Evolutionary conservation across 2,797 vertebrate species (phyloP).

Genomic region (Aythya fuligula): DNA sequence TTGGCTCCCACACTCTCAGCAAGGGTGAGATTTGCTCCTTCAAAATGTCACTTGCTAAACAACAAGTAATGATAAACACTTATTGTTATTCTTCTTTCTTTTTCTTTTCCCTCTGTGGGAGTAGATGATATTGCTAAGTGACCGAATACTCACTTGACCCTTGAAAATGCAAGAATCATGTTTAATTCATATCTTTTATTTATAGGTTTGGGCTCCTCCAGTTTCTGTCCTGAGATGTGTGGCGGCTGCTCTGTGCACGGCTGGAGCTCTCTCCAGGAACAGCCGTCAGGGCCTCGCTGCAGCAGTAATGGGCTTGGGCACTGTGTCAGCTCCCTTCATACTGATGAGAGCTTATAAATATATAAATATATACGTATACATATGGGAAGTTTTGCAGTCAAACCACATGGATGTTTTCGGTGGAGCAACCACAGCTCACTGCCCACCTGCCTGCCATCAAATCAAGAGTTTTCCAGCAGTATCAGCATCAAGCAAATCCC

Average conservation of each 20-base stretch:
- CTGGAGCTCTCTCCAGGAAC: not conserved
- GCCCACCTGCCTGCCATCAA: not conserved
- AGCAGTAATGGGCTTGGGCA: not conserved
- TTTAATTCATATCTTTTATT: slow-evolving; percentile 68
- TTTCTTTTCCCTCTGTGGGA: not conserved
- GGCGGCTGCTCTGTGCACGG: not conserved
- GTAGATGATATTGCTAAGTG: slow-evolving; percentile 37
- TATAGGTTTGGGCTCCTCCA: slow-evolving; percentile 16
- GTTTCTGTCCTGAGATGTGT: not conserved
- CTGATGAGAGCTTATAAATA: not conserved
- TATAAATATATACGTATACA: too few species aligned
- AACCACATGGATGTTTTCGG: not conserved
- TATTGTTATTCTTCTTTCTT: not conserved
- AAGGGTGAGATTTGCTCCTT: not conserved
- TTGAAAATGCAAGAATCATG: slow-evolving; percentile 6
- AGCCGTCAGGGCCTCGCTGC: not conserved
- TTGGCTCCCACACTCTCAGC: not conserved
- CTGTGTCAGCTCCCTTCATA: not conserved
- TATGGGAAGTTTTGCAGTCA: not conserved
- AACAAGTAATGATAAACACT: slow-evolving; percentile 5
- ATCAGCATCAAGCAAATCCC: not conserved
- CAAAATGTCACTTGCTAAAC: slow-evolving; percentile 8
- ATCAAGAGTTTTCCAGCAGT: not conserved
- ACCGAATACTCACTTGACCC: slow-evolving; percentile 48
- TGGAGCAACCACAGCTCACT: not conserved